These are phyloP conservation scores for Ochropleura leucogaster DNA, from an alignment of 2,888 invertebrate genomes.

Conservation along the genomic window DNA sequence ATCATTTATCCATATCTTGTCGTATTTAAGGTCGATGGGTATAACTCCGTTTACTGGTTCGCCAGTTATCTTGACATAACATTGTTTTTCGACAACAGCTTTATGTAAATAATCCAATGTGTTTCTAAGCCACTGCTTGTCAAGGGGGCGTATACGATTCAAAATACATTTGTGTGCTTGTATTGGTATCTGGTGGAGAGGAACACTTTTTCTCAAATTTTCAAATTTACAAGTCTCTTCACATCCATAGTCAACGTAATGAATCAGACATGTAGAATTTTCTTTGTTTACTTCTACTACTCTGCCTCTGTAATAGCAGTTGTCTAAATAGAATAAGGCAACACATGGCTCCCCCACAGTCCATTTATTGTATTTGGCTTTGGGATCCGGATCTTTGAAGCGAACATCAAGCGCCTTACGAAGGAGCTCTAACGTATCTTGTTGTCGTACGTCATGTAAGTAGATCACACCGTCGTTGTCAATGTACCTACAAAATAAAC, in stretches of 20 bases:
- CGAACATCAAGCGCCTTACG: constrained; percentile 85
- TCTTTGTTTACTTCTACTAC: constrained; percentile 86
- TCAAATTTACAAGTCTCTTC: constrained; percentile 91
- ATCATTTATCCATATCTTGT: constrained; percentile 85
- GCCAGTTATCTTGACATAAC: constrained; percentile 86
- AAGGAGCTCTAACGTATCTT: constrained; percentile 87
- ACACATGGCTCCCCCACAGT: constrained; percentile 92
- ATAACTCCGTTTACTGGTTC: constrained; percentile 75
- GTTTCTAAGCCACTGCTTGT: constrained; percentile 84
- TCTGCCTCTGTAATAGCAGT: constrained; percentile 93
- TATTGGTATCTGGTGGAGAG: constrained; percentile 92
- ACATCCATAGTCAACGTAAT: constrained; percentile 96
- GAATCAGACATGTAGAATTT: constrained; percentile 86
- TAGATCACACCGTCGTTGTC: constrained; percentile 87
- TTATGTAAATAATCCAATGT: constrained; percentile 92
- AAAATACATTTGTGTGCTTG: constrained; percentile 92
- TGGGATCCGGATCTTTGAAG: constrained; percentile 84
- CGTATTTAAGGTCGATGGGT: constrained; percentile 81
- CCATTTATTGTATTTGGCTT: constrained; percentile 90
- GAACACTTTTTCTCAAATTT: constrained; percentile 91
- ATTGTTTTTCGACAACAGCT: constrained; percentile 90
- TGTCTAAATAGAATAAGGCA: constrained; percentile 92
- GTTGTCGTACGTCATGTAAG: constrained; percentile 79
- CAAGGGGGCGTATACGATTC: constrained; percentile 76
- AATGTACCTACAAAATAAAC: constrained; percentile 77